phyloP scores from a whole-genome alignment of 2,888 invertebrate genomes.

The Herminia tarsipennalis region DNA sequence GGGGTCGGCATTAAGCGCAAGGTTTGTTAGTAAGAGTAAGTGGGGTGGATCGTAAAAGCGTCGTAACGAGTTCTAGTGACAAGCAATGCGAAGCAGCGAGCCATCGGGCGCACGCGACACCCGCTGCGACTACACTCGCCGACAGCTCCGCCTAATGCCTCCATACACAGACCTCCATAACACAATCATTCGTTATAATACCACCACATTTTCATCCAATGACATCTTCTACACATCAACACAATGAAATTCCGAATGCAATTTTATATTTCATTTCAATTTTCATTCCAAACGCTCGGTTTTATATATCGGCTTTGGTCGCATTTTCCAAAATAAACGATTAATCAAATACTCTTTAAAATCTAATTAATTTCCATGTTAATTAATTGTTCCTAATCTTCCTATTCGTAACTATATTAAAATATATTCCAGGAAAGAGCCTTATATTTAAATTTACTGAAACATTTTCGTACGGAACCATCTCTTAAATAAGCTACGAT shows the following conservation, averaged over 20 bases:
- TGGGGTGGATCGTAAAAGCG: slow-evolving; percentile 68
- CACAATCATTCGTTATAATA: slow-evolving; percentile 27
- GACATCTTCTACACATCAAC: not conserved
- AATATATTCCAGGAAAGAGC: not conserved
- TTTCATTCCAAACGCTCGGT: no score
- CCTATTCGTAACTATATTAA: not conserved
- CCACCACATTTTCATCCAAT: not conserved
- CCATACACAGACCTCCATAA: slow-evolving; percentile 18
- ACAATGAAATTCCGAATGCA: not conserved
- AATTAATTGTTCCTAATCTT: not conserved
- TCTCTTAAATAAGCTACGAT: slow-evolving; percentile 4
- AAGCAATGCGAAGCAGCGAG: slow-evolving; percentile 57
- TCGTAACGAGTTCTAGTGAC: slow-evolving; percentile 61
- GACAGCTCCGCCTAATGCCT: slow-evolving; percentile 42
- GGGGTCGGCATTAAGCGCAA: slow-evolving; percentile 69
- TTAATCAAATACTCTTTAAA: slow-evolving; percentile 44
- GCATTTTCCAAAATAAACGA: no score
- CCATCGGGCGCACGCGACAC: slow-evolving; percentile 68
- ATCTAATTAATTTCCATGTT: not conserved
- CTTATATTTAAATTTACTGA: slow-evolving; percentile 12
- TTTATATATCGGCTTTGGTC: no score
- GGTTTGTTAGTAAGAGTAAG: slow-evolving; percentile 59
- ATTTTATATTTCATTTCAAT: no score
- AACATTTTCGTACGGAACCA: slow-evolving; percentile 21
- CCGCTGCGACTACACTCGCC: slow-evolving; percentile 56